phyloP scores from a whole-genome alignment of 2,113 vertebrate genomes.

The Nibea coibor region DNA sequence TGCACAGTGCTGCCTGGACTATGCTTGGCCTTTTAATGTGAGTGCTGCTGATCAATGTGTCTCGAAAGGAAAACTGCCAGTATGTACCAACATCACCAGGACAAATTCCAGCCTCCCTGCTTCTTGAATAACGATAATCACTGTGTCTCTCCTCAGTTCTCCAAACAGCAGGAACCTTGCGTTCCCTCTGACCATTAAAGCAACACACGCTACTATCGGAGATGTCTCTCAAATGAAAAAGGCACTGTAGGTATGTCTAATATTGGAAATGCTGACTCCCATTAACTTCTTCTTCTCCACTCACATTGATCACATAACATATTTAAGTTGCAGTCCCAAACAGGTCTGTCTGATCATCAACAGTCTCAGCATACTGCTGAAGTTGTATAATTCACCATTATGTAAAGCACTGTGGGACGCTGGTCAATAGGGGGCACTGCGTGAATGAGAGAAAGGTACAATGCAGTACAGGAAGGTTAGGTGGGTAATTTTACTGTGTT shows the following conservation, averaged over 20 bases:
- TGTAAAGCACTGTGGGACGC: background rate
- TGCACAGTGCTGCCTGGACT: background rate
- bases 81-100: background rate
- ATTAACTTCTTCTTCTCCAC: background rate
- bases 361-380: background rate
- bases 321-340: background rate
- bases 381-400: slow-evolving; percentile 16
- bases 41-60: slow-evolving; percentile 17
- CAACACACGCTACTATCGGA: background rate
- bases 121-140: background rate
- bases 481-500: background rate
- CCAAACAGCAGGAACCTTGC: background rate
- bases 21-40: background rate
- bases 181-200: background rate
- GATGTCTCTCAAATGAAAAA: background rate
- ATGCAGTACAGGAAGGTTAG: background rate
- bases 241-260: no score
- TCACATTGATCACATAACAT: background rate
- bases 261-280: background rate
- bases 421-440: slow-evolving; percentile 43
- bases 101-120: background rate
- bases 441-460: background rate
- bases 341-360: background rate
- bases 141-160: no score
- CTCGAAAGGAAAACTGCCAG: background rate